Evolutionary conservation across 2,888 invertebrate genomes (phyloP).

Genomic region (Noctua janthe): DNA sequence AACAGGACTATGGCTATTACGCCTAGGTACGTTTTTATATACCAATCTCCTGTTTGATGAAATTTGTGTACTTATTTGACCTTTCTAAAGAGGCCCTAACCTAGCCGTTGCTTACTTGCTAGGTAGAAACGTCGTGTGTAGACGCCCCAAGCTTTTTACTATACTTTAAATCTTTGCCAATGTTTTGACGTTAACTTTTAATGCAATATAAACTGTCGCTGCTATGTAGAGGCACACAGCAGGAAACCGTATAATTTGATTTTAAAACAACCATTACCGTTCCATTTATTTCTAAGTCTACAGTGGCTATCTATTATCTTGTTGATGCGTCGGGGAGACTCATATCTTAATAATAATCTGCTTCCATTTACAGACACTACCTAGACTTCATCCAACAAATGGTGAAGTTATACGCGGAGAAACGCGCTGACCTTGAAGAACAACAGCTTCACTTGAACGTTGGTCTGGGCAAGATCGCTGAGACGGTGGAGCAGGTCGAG

Average conservation of each 20-base stretch:
- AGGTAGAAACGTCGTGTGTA: not conserved
- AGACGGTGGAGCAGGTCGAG: slow-evolving; percentile 99
- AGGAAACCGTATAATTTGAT: not conserved
- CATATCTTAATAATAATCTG: not conserved
- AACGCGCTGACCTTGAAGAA: slow-evolving; percentile 99
- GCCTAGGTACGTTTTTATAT: slow-evolving; percentile 91
- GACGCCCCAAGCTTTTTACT: not conserved
- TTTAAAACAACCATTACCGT: not conserved
- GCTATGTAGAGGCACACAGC: not conserved
- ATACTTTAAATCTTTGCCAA: not conserved
- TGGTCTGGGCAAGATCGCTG: slow-evolving; percentile 99
- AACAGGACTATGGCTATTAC: slow-evolving; percentile 99
- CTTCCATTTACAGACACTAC: slow-evolving; percentile 93
- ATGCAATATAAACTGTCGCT: too few relatives aligned
- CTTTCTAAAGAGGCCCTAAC: not conserved
- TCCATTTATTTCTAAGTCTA: not conserved
- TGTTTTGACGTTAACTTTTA: not conserved
- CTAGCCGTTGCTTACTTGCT: not conserved
- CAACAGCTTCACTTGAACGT: slow-evolving; percentile 99
- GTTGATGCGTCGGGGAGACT: not conserved
- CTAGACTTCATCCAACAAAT: slow-evolving; percentile 99
- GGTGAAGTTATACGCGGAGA: slow-evolving; percentile 99
- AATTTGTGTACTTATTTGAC: not conserved
- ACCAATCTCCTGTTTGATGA: not conserved
- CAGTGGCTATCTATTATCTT: not conserved